Evolutionary conservation across 2,113 vertebrate genomes (phyloP).

Genomic region (Alligator sinensis): DNA sequence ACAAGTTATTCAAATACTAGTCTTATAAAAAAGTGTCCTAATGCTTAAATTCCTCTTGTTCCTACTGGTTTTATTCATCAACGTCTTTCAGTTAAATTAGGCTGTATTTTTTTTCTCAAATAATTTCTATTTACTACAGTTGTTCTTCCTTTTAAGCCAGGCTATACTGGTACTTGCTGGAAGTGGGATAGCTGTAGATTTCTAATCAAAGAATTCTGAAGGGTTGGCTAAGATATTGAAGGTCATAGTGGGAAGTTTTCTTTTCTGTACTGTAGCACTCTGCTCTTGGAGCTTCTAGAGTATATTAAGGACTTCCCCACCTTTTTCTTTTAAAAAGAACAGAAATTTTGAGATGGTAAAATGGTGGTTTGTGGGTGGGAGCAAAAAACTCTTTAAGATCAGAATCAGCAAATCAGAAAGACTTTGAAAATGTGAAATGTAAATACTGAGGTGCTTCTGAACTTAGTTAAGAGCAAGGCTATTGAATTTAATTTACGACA

Average conservation of each 20-base stretch:
- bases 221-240: not conserved
- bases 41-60: constrained; percentile 4
- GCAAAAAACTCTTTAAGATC: constrained; percentile 40
- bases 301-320: not conserved
- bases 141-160: not conserved
- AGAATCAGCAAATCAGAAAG: constrained; percentile 21
- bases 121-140: not conserved
- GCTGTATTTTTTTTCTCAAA: not conserved
- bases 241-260: not conserved
- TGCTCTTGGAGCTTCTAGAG: not conserved
- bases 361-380: not conserved
- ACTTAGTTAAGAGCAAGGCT: not conserved
- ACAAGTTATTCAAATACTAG: not conserved
- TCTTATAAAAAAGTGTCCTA: not conserved
- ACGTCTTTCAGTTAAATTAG: not conserved
- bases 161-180: not conserved
- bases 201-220: rapidly evolving
- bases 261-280: not conserved
- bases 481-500: not conserved
- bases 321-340: constrained; percentile 3
- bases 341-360: not conserved
- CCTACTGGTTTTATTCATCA: not conserved
- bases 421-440: constrained; percentile 43
- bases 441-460: constrained; percentile 30
- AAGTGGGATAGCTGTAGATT: not conserved